Conservation (phyloP, 2,888 invertebrate genomes). For the Caenorhabditis sp. region DNA sequence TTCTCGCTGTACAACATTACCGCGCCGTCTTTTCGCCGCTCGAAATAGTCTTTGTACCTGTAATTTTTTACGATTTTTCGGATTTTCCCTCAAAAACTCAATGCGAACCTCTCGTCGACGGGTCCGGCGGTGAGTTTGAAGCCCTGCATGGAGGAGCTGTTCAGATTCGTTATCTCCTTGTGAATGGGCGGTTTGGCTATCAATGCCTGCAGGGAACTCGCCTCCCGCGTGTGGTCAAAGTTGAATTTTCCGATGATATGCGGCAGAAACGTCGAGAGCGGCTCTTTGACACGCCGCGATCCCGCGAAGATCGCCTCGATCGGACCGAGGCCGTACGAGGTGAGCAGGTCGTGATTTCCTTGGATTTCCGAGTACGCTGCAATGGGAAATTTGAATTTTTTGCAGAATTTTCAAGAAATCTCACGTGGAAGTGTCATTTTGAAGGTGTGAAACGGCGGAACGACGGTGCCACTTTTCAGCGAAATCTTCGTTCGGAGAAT, state of each 20-base stretch:
- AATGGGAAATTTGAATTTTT: slow-evolving; percentile 15
- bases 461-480: slow-evolving; percentile 49
- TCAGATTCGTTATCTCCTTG: slow-evolving; percentile 67
- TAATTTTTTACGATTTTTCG: slow-evolving; percentile 24
- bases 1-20: slow-evolving; percentile 26
- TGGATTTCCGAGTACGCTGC: slow-evolving; percentile 60
- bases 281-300: slow-evolving; percentile 58
- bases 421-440: slow-evolving; percentile 64
- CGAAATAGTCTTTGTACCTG: slow-evolving; percentile 62
- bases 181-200: slow-evolving; percentile 72
- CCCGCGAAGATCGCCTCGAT: slow-evolving; percentile 55
- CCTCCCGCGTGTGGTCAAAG: slow-evolving; percentile 58
- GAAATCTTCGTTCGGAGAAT: slow-evolving; percentile 61
- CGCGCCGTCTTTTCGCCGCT: slow-evolving; percentile 39
- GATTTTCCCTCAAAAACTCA: not conserved
- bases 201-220: slow-evolving; percentile 64
- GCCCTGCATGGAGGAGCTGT: slow-evolving; percentile 62
- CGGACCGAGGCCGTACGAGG: slow-evolving; percentile 60
- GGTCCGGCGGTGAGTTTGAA: slow-evolving; percentile 67
- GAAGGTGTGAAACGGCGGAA: slow-evolving; percentile 65
- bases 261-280: slow-evolving; percentile 69
- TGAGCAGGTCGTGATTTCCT: slow-evolving; percentile 68
- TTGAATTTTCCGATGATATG: slow-evolving; percentile 70
- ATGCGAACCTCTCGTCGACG: slow-evolving; percentile 65
- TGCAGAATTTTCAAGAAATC: slow-evolving; percentile 15